Evolutionary conservation across 2,797 vertebrate species (phyloP), one percentile per base, ranked within the genome.

Genomic region (Pseudotriccus pelzelni): DNA sequence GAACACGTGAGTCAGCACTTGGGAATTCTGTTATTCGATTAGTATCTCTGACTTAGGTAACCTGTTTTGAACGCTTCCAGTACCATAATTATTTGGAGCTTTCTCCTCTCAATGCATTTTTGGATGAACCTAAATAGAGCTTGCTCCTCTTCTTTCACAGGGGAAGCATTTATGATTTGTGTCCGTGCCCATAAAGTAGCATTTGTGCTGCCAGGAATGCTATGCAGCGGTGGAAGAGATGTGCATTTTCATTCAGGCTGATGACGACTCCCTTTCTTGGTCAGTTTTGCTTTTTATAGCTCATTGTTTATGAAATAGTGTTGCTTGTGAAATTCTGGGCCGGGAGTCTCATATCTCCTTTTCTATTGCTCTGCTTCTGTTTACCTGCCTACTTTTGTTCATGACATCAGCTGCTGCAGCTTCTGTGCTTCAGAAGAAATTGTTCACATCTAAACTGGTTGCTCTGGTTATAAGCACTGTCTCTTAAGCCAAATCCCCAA

Each of bases 391-490:
- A 17, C 46, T 94, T 84, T 72, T 73, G 43, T 53, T 93, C 56
- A 27, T 81, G 12, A 44, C 30, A 56, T 82, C 74, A 85, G 66
- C 82, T 88, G 58, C 50, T 83, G 62, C 37, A 76, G 39, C 49
- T 91, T 88, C 62, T 83, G 63, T 81, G 46, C 47, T 89, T 91
- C 72, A 49, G 32, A 44, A 91, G 32, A 74, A 80, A 91, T 62
- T 39, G 44, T 46, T 90, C 49, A 52, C 28, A 10, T 59, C 66
- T 74, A 60, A 66, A 85, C 22, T 56, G 62, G 28, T 74, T 93
- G 93, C 49, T 92, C 50, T 93, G 89, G 36, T 86, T 96, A 37
- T 85, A 73, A 75, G 59, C 56, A 89, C 23, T 52, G 55, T 78
- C 66, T 93, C 50, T 39, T 60, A 59, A 27, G 17, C 49, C n/a